These are phyloP conservation scores for Drosophila kohkoa DNA, from an alignment of 1,140 invertebrate species.

Conservation along the genomic window DNA sequence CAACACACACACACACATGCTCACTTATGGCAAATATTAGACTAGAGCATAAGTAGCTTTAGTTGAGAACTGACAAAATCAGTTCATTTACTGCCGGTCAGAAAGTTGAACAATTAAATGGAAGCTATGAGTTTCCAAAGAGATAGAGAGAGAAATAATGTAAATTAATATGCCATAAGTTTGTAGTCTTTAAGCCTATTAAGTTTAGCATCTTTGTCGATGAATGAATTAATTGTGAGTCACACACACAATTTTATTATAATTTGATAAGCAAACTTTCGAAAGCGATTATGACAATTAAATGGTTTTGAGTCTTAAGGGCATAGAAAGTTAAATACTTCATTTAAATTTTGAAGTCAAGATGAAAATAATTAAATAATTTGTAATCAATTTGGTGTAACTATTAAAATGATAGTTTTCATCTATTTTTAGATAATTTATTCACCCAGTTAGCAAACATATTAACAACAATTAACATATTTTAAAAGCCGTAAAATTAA, in stretches of 20 bases:
- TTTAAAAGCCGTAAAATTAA: no score
- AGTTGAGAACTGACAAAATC: conserved; percentile 51
- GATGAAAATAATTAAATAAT: no score
- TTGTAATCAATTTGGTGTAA: no score
- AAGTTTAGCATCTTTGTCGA: background rate
- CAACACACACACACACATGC: conserved; percentile 36
- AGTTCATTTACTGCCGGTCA: conserved; percentile 59
- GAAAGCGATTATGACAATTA: background rate
- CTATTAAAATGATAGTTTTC: no score
- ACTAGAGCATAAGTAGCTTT: conserved; percentile 21
- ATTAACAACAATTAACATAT: no score
- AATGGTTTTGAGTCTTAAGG: background rate
- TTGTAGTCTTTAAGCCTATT: background rate
- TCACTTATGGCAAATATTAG: conserved; percentile 22
- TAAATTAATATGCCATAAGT: background rate
- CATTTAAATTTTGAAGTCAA: no score
- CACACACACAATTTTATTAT: background rate
- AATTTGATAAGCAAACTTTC: background rate
- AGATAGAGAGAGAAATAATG: background rate
- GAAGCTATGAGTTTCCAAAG: background rate
- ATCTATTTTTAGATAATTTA: no score
- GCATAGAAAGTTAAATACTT: background rate
- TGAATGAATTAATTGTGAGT: background rate
- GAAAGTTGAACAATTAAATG: conserved; percentile 25
- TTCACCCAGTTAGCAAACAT: no score